Percentiles rank a stretch among this genome's conserved stretches.
Conservation (phyloP, 2,888 invertebrate species). For the Mesorhabditis spiculigera region DNA sequence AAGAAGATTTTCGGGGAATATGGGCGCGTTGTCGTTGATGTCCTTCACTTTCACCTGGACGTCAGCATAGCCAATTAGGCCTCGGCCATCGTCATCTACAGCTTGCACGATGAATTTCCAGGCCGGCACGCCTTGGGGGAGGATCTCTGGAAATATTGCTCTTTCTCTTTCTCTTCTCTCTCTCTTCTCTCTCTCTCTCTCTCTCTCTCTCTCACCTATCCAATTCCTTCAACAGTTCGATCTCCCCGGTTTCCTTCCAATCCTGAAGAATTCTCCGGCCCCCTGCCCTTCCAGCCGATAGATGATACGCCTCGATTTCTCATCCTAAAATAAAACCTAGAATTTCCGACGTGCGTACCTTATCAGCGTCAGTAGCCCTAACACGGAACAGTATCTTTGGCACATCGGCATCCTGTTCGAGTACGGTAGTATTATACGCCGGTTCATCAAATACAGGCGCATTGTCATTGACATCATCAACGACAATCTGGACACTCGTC, state of each 20-base stretch:
- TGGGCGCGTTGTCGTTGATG: slow-evolving; percentile 63
- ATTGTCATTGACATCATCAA: slow-evolving; percentile 61
- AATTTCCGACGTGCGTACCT: slow-evolving; percentile 38
- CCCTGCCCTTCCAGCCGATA: slow-evolving; percentile 59
- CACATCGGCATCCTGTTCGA: slow-evolving; percentile 49
- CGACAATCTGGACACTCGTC: slow-evolving; percentile 73
- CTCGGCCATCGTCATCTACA: slow-evolving; percentile 56
- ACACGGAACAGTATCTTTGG: slow-evolving; percentile 51
- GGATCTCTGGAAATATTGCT: slow-evolving; percentile 72
- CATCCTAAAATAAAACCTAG: slow-evolving; percentile 20
- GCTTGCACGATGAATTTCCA: slow-evolving; percentile 58
- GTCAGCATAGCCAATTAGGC: slow-evolving; percentile 61
- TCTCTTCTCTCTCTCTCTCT: neutral
- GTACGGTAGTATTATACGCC: slow-evolving; percentile 44
- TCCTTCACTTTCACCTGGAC: slow-evolving; percentile 59
- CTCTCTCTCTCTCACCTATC: slow-evolving; percentile 19
- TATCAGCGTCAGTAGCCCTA: slow-evolving; percentile 49
- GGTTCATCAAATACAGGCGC: slow-evolving; percentile 58
- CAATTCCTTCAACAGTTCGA: slow-evolving; percentile 61
- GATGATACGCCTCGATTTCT: slow-evolving; percentile 45
- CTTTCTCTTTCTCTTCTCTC: too few species aligned
- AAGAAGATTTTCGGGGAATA: slow-evolving; percentile 55
- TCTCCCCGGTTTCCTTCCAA: slow-evolving; percentile 61
- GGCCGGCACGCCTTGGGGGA: slow-evolving; percentile 72
- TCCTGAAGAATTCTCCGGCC: slow-evolving; percentile 61